Evolutionary conservation across 2,888 invertebrate genomes (phyloP), one percentile per base, ranked within the genome.

Genomic region (Orchesellides sinensis): DNA sequence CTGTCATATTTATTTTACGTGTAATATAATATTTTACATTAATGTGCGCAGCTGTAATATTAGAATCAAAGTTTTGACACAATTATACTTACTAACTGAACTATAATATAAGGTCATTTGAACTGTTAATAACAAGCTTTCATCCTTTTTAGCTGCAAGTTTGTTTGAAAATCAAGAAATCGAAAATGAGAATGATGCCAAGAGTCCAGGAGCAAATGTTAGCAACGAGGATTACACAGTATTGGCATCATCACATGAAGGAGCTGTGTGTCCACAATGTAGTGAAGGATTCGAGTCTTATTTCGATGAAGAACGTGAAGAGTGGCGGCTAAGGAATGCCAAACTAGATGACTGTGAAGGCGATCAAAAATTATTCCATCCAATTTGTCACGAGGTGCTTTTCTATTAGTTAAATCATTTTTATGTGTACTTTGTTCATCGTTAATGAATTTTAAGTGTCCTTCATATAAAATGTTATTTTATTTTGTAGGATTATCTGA

Each of bases 281-380:
- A 94, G 95, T 14, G 99, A 99, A 91, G 92, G 92, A 86, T 98
- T 99, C 91, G 96, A 97, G 87, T 96, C 96, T 90, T 98, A 96
- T 91, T 99, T 96, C 91, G 96, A 98, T 90, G 97, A 99, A 90
- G 99, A 99, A 89, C 94, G 94, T 87, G 99, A 99, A 90, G 98
- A 97, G 90, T 99, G 99, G 99, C 96, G 98, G 89, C 92, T 99
- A 29, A 91, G 94, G 84, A 95, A 96, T 89, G 96, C 98, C 0
- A 52, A 85, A n/a, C 35, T 86, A 10, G 87, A 83, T 27, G 89
- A 91, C 14, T 88, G 89, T 29, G 92, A 96, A 21, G 93, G 94
- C 35, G 94, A 96, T 75, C 66, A 70, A 49, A 92, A 93, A 84
- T 94, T 94, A 88, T 98, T 96, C 90, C 98, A 98, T 91, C 97